Evolutionary conservation across 2,113 vertebrate genomes (phyloP).

Genomic region (Solea solea): DNA sequence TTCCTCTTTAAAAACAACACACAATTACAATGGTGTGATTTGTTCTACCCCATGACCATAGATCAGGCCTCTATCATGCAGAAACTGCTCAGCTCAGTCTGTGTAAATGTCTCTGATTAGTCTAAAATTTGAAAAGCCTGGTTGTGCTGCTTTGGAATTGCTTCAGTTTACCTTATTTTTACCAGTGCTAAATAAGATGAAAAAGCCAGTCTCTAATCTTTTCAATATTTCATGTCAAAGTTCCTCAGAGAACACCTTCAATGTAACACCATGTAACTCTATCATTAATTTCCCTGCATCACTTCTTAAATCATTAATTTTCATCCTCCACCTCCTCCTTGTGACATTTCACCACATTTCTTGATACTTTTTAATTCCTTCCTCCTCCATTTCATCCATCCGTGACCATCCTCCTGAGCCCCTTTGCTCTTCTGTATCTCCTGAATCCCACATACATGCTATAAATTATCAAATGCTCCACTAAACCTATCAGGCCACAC

Average conservation of each 20-base stretch:
- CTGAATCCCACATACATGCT: conserved; percentile 21
- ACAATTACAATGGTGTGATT: too few species aligned
- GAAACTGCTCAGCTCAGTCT: background rate
- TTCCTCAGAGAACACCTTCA: background rate
- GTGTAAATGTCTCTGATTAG: conserved; percentile 19
- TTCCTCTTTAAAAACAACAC: too few species aligned
- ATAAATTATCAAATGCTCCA: conserved; percentile 46
- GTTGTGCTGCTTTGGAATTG: conserved; percentile 7
- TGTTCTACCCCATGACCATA: too few species aligned
- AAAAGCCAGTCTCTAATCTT: conserved; percentile 31
- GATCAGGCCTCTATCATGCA: background rate
- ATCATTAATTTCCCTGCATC: conserved; percentile 17
- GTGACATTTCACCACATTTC: conserved; percentile 14
- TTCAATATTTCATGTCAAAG: conserved; percentile 17
- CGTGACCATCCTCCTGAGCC: conserved; percentile 5
- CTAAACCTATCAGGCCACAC: conserved; percentile 34
- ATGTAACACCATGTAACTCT: conserved; percentile 2
- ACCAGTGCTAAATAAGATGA: conserved; percentile 3
- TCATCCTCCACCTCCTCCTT: conserved; percentile 15
- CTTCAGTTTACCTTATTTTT: conserved; percentile 20
- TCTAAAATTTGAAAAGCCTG: conserved; percentile 13
- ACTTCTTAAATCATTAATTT: conserved; percentile 28
- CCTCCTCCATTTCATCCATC: conserved; percentile 33
- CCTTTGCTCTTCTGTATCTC: conserved; percentile 19
- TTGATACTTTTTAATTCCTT: conserved; percentile 30